phyloP scores from a whole-genome alignment of 2,888 invertebrate species.

The Formica aserva region DNA sequence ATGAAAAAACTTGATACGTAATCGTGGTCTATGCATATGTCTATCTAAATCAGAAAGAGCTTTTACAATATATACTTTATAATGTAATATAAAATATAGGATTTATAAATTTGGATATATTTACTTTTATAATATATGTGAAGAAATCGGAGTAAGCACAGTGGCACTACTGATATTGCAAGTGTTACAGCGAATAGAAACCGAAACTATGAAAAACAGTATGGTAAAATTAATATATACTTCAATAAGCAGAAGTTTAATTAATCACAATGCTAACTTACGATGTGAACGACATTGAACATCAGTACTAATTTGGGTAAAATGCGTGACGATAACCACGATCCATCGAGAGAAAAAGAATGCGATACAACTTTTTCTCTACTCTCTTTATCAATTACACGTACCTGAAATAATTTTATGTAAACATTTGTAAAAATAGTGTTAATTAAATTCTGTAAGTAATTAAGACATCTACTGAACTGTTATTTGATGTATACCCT shows the following conservation, averaged over 20 bases:
- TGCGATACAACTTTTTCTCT: constrained; percentile 88
- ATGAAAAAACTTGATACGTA: constrained; percentile 84
- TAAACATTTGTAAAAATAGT: not conserved
- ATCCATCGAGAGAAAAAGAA: constrained; percentile 92
- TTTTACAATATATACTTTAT: not conserved
- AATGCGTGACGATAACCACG: constrained; percentile 89
- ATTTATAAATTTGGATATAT: not conserved
- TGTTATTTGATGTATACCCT: constrained; percentile 90
- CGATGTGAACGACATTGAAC: constrained; percentile 91
- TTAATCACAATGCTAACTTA: constrained; percentile 86
- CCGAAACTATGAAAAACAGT: constrained; percentile 88
- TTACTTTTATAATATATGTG: constrained; percentile 86
- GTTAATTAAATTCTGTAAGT: constrained; percentile 27
- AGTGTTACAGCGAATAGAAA: constrained; percentile 89
- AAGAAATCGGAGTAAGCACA: constrained; percentile 88
- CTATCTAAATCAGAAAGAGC: constrained; percentile 80
- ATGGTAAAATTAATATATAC: constrained; percentile 18
- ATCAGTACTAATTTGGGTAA: constrained; percentile 91
- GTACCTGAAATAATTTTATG: constrained; percentile 85
- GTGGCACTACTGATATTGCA: constrained; percentile 88
- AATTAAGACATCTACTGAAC: constrained; percentile 79
- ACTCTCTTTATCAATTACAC: constrained; percentile 88
- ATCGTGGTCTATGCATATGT: constrained; percentile 85
- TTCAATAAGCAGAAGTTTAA: not conserved
- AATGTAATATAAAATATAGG: not conserved